phyloP scores from a whole-genome alignment of 2,797 vertebrate genomes.

The Esox masquinongy region DNA sequence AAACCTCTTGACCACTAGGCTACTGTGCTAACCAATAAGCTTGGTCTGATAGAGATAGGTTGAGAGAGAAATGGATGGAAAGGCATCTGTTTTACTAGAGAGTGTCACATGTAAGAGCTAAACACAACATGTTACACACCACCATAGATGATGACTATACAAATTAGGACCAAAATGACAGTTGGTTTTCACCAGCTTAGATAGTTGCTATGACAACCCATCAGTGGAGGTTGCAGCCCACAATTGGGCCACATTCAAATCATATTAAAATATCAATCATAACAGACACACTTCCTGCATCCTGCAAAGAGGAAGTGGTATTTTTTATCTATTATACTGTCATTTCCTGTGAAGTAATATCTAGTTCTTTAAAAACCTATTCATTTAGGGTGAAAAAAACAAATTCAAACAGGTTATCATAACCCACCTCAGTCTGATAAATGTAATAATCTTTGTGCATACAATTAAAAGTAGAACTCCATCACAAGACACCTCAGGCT shows the following conservation, averaged over 20 bases:
- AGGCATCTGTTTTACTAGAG: neutral
- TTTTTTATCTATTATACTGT: neutral
- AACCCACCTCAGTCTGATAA: neutral
- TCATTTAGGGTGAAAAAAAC: neutral
- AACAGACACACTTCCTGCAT: neutral
- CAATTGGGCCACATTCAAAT: neutral
- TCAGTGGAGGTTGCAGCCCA: neutral
- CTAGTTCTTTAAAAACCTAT: neutral
- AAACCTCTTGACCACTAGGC: too few relatives aligned
- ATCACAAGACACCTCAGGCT: neutral
- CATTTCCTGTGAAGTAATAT: constrained; percentile 4
- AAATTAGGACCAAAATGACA: neutral
- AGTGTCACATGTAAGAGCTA: neutral
- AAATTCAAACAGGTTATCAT: neutral
- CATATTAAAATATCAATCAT: neutral
- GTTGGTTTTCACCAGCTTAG: neutral
- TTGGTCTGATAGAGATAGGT: neutral
- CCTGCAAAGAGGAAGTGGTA: neutral
- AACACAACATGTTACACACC: neutral
- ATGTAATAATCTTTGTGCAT: neutral
- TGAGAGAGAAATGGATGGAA: neutral
- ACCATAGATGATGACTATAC: neutral
- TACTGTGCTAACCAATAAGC: too few relatives aligned
- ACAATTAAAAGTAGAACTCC: too few relatives aligned
- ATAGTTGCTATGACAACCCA: neutral